phyloP scores from a whole-genome alignment of 2,888 invertebrate species.

The Protodeltote pygarga region DNA sequence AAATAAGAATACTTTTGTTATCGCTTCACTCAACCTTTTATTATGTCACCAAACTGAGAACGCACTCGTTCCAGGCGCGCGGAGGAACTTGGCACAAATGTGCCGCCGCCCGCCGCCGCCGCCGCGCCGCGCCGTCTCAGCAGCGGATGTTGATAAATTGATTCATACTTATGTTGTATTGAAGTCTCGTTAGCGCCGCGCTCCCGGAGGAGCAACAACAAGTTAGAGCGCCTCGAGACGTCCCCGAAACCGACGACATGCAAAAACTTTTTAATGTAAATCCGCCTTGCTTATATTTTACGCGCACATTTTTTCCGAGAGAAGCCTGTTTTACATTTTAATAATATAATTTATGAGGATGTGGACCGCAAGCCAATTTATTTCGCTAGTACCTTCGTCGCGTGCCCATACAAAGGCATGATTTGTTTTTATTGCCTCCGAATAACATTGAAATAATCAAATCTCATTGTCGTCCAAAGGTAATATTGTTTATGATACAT shows the following conservation, averaged over 20 bases:
- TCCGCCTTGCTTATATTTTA: constrained; percentile 21
- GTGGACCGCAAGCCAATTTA: constrained; percentile 31
- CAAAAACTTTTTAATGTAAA: constrained; percentile 34
- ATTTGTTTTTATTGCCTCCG: constrained; percentile 41
- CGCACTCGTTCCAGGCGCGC: constrained; percentile 7
- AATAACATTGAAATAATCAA: constrained; percentile 42
- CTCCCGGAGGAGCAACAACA: constrained; percentile 26
- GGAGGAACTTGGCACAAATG: constrained; percentile 30
- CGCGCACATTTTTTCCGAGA: constrained; percentile 21
- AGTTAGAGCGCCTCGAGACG: constrained; percentile 16
- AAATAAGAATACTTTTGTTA: constrained; percentile 43
- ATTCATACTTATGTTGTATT: constrained; percentile 51
- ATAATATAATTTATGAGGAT: constrained; percentile 23
- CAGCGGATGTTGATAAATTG: constrained; percentile 55
- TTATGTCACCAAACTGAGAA: constrained; percentile 32
- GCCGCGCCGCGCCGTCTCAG: no score
- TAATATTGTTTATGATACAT: constrained; percentile 48
- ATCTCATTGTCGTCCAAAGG: constrained; percentile 37
- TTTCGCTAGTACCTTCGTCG: constrained; percentile 27
- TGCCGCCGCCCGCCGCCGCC: no score
- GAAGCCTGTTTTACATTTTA: constrained; percentile 34
- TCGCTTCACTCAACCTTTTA: constrained; percentile 27
- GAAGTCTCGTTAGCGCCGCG: constrained; percentile 51
- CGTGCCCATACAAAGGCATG: constrained; percentile 28
- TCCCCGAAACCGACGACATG: constrained; percentile 1